phyloP scores from a whole-genome alignment of 2,797 vertebrate species.

The Oreonectes daqikongensis region DNA sequence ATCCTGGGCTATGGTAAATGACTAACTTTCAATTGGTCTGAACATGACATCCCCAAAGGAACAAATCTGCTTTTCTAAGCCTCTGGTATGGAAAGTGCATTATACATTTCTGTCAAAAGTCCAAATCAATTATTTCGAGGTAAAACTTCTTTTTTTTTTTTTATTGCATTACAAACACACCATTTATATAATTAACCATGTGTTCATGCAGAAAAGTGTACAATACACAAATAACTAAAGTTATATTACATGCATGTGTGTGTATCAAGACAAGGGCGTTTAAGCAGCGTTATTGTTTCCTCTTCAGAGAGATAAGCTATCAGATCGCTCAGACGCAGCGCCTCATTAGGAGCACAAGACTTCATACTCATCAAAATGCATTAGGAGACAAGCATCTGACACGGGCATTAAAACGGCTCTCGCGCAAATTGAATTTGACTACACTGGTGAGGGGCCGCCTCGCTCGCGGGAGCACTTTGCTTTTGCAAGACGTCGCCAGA shows the following conservation, averaged over 20 bases:
- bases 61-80: too few relatives aligned
- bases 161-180: neutral
- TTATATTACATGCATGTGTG: constrained; percentile 19
- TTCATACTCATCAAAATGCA: constrained; percentile 61
- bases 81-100: too few relatives aligned
- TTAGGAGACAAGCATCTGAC: constrained; percentile 62
- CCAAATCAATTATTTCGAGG: neutral
- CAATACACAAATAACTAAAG: constrained; percentile 23
- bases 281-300: constrained; percentile 53
- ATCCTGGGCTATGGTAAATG: too few relatives aligned
- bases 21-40: neutral
- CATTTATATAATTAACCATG: constrained; percentile 23
- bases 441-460: constrained; percentile 33
- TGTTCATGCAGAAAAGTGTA: neutral
- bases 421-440: constrained; percentile 54
- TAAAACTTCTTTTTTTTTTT: neutral
- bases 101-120: neutral
- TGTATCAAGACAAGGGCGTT: constrained; percentile 42
- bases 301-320: constrained; percentile 56
- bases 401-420: constrained; percentile 49
- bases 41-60: too few relatives aligned
- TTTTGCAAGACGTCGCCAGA: constrained; percentile 13
- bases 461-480: constrained; percentile 44
- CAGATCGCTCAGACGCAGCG: constrained; percentile 46
- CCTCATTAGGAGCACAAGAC: constrained; percentile 59